phyloP scores from a whole-genome alignment of 2,113 vertebrate genomes.

The Clarias batrachus region DNA sequence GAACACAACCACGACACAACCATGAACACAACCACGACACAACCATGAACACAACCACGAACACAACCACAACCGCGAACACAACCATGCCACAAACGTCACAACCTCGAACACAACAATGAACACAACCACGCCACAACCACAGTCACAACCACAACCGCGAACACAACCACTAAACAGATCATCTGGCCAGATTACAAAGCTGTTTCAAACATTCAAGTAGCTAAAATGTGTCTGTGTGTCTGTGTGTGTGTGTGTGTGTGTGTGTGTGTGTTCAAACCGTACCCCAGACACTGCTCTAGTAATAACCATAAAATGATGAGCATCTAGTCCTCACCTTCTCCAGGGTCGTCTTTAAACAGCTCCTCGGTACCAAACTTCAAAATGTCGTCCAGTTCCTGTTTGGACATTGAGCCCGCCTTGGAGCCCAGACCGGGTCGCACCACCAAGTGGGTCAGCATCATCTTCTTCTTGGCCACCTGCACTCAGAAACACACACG shows the following conservation, averaged over 20 bases:
- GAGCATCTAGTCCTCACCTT: conserved; percentile 67
- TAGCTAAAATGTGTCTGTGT: not conserved
- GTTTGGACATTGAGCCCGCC: conserved; percentile 97
- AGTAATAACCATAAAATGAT: not conserved
- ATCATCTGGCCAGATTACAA: not conserved
- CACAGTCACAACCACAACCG: too few relatives aligned
- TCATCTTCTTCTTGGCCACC: conserved; percentile 99
- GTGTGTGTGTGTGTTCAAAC: not conserved
- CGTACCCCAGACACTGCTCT: not conserved
- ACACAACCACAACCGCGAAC: too few relatives aligned
- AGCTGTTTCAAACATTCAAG: not conserved
- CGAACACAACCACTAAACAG: not conserved
- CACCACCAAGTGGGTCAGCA: conserved; percentile 96
- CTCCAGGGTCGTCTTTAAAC: conserved; percentile 91
- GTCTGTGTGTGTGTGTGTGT: too few relatives aligned
- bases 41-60: too few relatives aligned
- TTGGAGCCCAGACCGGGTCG: conserved; percentile 94
- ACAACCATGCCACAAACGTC: too few relatives aligned
- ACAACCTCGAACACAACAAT: too few relatives aligned
- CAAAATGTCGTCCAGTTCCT: conserved; percentile 97
- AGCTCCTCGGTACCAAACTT: conserved; percentile 97
- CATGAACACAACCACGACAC: too few relatives aligned
- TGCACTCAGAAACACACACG: conserved; percentile 29
- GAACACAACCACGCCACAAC: too few relatives aligned
- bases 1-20: too few relatives aligned